phyloP scores from a whole-genome alignment of 1,140 invertebrate species.

The Leptinotarsa undecemlineata region DNA sequence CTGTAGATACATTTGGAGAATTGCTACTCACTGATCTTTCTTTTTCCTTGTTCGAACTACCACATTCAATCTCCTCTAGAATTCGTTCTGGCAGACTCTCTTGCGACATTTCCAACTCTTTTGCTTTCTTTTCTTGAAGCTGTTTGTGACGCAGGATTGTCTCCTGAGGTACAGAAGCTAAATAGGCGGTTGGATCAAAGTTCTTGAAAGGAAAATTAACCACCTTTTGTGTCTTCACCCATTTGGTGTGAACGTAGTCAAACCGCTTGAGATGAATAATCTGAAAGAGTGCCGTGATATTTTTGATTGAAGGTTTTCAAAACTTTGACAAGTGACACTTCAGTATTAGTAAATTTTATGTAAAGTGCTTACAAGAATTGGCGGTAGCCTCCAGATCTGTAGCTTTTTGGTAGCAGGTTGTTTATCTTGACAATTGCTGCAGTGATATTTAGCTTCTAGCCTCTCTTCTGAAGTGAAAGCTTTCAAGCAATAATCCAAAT shows the following conservation, averaged over 20 bases:
- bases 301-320: no score
- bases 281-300: slow-evolving; percentile 56
- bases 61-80: slow-evolving; percentile 47
- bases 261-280: slow-evolving; percentile 89
- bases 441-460: slow-evolving; percentile 83
- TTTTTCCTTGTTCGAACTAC: slow-evolving; percentile 26
- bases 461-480: slow-evolving; percentile 86
- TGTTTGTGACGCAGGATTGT: slow-evolving; percentile 69
- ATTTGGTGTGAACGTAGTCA: slow-evolving; percentile 84
- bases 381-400: slow-evolving; percentile 87
- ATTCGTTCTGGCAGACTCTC: slow-evolving; percentile 42
- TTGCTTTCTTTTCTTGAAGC: slow-evolving; percentile 52
- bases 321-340: no score
- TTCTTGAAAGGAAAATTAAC: slow-evolving; percentile 83
- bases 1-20: not conserved
- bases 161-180: slow-evolving; percentile 76
- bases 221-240: slow-evolving; percentile 92
- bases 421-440: slow-evolving; percentile 77
- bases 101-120: slow-evolving; percentile 33
- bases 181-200: slow-evolving; percentile 81
- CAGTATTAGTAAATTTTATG: not conserved
- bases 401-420: slow-evolving; percentile 86
- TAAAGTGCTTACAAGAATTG: slow-evolving; percentile 72
- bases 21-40: slow-evolving; percentile 10
- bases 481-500: slow-evolving; percentile 77